phyloP scores from a whole-genome alignment of 2,888 invertebrate genomes.

The Dichetophora obliterata region DNA sequence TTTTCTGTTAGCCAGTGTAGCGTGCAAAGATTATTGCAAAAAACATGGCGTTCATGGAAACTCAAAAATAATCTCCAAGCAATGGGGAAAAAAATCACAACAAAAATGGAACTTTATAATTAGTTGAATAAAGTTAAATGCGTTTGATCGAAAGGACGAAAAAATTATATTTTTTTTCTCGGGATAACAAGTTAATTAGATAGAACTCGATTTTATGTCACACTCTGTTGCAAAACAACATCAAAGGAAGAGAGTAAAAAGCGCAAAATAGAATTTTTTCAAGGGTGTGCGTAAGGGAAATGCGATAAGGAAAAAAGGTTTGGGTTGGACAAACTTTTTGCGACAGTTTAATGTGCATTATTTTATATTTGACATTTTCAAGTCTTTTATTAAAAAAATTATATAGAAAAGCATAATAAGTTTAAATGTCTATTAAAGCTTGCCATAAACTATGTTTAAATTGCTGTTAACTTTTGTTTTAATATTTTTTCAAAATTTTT shows the following conservation, averaged over 20 bases:
- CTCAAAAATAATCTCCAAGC: not conserved
- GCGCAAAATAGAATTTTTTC: not conserved
- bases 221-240: not conserved
- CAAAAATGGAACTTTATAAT: conserved; percentile 13
- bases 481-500: too few species aligned
- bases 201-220: not conserved
- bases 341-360: too few species aligned
- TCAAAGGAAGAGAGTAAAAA: not conserved
- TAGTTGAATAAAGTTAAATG: conserved; percentile 5
- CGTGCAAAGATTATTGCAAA: not conserved
- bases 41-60: not conserved
- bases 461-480: too few species aligned
- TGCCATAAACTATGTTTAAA: too few species aligned
- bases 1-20: not conserved
- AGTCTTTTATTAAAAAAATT: too few species aligned
- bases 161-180: not conserved
- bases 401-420: too few species aligned
- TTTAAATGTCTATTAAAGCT: too few species aligned
- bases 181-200: conserved; percentile 13
- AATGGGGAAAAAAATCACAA: not conserved
- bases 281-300: too few species aligned
- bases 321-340: too few species aligned
- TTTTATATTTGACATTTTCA: too few species aligned
- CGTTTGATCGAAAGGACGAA: not conserved
- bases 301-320: too few species aligned